These are phyloP conservation scores for Nomada hirtipes DNA, from an alignment of 2,888 invertebrate genomes.

Conservation along the genomic window DNA sequence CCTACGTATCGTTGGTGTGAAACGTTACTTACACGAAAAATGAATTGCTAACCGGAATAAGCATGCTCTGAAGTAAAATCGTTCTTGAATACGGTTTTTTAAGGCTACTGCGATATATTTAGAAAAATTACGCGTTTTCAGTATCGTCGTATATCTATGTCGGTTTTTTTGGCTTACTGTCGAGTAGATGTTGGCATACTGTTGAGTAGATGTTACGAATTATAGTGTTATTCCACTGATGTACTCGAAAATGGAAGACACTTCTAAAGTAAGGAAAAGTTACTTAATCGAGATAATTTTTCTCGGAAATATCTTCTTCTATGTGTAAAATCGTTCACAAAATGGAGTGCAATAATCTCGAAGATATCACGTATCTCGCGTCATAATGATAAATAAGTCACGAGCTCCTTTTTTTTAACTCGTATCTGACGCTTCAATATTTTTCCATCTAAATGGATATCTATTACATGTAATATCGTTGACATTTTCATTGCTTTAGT, in stretches of 20 bases:
- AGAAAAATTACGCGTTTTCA: background rate
- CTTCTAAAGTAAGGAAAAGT: background rate
- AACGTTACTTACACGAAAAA: conserved; percentile 26
- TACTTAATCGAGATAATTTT: background rate
- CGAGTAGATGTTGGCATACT: too few species aligned
- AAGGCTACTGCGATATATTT: too few species aligned
- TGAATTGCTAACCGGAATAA: background rate
- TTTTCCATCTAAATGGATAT: background rate
- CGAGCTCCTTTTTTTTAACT: background rate
- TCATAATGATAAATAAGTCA: background rate
- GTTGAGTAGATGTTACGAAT: too few species aligned
- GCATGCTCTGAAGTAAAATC: background rate
- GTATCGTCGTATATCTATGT: background rate
- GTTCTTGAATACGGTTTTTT: background rate
- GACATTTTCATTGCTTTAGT: background rate
- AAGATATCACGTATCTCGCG: background rate
- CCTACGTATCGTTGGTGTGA: conserved; percentile 34
- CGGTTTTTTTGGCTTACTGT: too few species aligned
- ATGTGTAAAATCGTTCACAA: background rate
- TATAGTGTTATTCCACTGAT: background rate
- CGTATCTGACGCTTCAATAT: background rate
- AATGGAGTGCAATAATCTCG: background rate
- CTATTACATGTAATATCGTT: background rate
- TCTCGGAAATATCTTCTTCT: background rate
- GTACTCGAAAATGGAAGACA: background rate